Conservation (phyloP, 2,113 vertebrate species). For the human (Homo sapiens) region GRCh38 chr12:78681501-78682000, state of each 20-base stretch:
- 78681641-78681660: background rate
- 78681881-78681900: background rate
- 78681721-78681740: conserved; percentile 15
- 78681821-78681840: background rate
- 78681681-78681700: background rate
- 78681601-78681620: background rate
- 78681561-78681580: background rate
- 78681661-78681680: conserved; percentile 14
- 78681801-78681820: background rate
- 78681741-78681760: background rate
- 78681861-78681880: background rate
- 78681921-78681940: background rate
- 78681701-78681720: background rate
- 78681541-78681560: background rate
- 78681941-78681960: background rate
- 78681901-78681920: background rate
- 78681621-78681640: background rate
- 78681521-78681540: background rate
- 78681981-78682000: background rate
- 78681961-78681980: background rate
- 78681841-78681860: background rate
- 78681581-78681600: background rate
- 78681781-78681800: background rate
- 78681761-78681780: background rate
- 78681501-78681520: background rate